Conservation (phyloP, 2,888 invertebrate species). For the Caenorhabditis plicata region DNA sequence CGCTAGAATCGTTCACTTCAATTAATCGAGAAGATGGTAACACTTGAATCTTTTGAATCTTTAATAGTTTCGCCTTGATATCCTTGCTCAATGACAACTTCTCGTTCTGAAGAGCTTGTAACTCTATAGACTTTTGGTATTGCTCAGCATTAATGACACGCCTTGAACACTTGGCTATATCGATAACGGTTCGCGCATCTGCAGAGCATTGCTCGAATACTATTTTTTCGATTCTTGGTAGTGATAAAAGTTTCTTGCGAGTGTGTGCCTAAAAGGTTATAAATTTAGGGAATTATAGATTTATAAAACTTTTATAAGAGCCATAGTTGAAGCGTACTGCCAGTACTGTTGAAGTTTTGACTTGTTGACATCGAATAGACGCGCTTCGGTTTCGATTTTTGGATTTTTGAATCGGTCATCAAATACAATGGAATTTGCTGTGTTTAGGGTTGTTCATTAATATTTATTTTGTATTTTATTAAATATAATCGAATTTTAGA, state of each 20-base stretch:
- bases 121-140: slow-evolving; percentile 8
- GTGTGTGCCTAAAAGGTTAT: slow-evolving; percentile 40
- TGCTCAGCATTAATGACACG: slow-evolving; percentile 31
- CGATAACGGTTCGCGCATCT: slow-evolving; percentile 44
- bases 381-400: slow-evolving; percentile 22
- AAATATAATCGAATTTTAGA: no score
- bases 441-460: no score
- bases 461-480: no score
- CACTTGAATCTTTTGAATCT: slow-evolving; percentile 21
- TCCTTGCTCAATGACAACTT: no score
- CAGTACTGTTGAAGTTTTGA: slow-evolving; percentile 44
- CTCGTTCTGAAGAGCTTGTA: slow-evolving; percentile 3
- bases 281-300: background rate
- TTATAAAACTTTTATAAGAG: slow-evolving; percentile 42
- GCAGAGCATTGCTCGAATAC: slow-evolving; percentile 51
- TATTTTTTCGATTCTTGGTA: slow-evolving; percentile 45
- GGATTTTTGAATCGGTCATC: slow-evolving; percentile 14
- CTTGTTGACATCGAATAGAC: slow-evolving; percentile 43
- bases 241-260: slow-evolving; percentile 13
- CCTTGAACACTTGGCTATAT: slow-evolving; percentile 50
- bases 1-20: slow-evolving; percentile 3
- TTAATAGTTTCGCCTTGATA: background rate
- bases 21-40: slow-evolving; percentile 11
- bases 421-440: slow-evolving; percentile 13
- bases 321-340: slow-evolving; percentile 46